A percentile compares a stretch with the other conserved stretches of the same genome.
phyloP scores from a whole-genome alignment of 2,888 invertebrate genomes.

The Nemotelus pantherinus region DNA sequence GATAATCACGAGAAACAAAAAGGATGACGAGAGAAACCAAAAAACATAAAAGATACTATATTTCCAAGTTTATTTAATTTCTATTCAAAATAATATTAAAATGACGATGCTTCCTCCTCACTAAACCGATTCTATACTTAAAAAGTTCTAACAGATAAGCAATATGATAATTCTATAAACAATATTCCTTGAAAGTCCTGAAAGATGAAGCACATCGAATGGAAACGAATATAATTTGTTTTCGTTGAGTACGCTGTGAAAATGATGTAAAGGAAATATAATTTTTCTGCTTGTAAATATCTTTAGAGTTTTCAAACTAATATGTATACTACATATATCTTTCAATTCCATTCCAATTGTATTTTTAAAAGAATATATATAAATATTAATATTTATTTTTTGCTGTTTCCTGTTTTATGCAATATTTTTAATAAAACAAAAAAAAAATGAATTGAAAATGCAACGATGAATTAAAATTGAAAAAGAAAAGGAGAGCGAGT shows the following conservation, averaged over 20 bases:
- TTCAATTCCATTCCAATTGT: slow-evolving; percentile 5
- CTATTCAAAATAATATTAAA: background rate
- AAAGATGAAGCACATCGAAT: background rate
- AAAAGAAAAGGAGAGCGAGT: background rate
- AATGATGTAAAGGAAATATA: too few species aligned
- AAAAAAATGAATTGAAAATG: slow-evolving; percentile 18
- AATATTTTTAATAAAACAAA: background rate
- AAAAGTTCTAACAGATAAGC: too few species aligned
- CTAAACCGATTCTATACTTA: too few species aligned
- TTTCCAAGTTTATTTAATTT: too few species aligned
- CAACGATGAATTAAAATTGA: slow-evolving; percentile 21
- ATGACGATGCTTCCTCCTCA: background rate
- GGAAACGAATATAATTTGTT: too few species aligned
- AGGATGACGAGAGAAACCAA: background rate
- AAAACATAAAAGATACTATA: background rate
- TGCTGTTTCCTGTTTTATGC: slow-evolving; percentile 1
- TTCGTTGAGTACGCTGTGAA: too few species aligned
- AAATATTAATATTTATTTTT: slow-evolving; percentile 21
- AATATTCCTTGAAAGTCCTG: too few species aligned
- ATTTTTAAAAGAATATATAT: slow-evolving; percentile 2
- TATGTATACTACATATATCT: background rate
- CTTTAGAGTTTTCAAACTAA: background rate
- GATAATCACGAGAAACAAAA: background rate
- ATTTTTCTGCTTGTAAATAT: slow-evolving; percentile 20
- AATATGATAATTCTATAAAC: too few species aligned